Conservation (phyloP, 2,797 vertebrate genomes). For the Capromys pilorides region DNA sequence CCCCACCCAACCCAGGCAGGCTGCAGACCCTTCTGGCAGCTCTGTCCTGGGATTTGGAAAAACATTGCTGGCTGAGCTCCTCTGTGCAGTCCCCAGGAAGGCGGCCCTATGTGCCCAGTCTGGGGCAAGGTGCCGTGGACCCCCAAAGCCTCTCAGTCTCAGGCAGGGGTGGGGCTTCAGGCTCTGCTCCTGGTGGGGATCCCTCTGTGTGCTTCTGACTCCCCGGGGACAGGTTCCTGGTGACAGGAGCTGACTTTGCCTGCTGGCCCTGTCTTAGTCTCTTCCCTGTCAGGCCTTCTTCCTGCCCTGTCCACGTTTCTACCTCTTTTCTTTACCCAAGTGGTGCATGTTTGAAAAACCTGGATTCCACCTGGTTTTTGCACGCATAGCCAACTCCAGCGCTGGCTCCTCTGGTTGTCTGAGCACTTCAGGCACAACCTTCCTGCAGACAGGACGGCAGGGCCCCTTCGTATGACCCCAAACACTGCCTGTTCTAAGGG, state of each 20-base stretch:
- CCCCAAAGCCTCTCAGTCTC: background rate
- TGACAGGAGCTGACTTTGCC: rapidly evolving
- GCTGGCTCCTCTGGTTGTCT: background rate
- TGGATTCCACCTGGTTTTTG: background rate
- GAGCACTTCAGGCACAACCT: background rate
- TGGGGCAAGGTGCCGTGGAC: background rate
- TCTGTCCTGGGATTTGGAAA: background rate
- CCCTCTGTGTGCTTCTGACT: background rate
- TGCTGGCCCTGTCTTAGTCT: rapidly evolving
- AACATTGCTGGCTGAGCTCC: rapidly evolving
- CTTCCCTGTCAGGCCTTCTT: background rate
- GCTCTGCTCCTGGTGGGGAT: too few species aligned
- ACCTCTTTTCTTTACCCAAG: background rate
- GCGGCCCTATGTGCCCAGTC: background rate
- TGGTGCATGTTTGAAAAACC: rapidly evolving
- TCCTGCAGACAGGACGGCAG: background rate
- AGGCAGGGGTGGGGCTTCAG: rapidly evolving
- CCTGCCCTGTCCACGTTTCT: rapidly evolving
- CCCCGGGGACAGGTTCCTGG: background rate
- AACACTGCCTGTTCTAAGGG: background rate
- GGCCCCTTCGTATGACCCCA: too few species aligned
- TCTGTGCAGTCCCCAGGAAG: background rate
- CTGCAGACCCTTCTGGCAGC: background rate
- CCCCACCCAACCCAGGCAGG: too few species aligned
- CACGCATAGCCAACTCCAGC: background rate